These are phyloP conservation scores for Melanitta fusca DNA, from an alignment of 2,797 vertebrate genomes.

Conservation along the genomic window DNA sequence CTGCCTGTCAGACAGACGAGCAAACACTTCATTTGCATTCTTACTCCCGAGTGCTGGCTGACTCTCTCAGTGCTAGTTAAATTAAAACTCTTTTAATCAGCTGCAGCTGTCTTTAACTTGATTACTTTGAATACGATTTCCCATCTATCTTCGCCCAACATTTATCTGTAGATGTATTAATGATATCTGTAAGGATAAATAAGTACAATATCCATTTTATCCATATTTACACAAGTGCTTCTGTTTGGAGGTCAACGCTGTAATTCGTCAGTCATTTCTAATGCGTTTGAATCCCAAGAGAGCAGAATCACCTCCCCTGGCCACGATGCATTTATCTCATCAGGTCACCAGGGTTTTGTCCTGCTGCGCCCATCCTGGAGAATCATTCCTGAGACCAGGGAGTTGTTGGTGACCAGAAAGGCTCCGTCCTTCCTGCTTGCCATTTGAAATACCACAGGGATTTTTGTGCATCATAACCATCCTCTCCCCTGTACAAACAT, in stretches of 20 bases:
- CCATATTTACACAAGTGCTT: neutral
- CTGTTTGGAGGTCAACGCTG: neutral
- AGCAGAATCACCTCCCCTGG: neutral
- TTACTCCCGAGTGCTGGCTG: neutral
- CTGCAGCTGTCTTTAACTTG: neutral
- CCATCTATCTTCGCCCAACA: conserved; percentile 12
- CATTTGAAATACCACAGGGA: neutral
- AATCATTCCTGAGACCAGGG: neutral
- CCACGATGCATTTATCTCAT: neutral
- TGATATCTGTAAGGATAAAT: neutral
- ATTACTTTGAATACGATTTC: conserved; percentile 12
- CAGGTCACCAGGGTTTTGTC: neutral
- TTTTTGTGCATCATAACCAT: neutral
- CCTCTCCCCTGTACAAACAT: neutral
- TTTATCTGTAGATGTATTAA: conserved; percentile 13
- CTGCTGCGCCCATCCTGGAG: neutral
- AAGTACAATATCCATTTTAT: neutral
- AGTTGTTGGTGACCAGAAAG: neutral
- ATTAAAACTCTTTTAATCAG: conserved; percentile 39
- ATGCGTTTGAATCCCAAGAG: neutral
- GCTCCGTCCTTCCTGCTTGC: neutral
- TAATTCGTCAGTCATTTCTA: conserved; percentile 14
- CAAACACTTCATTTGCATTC: conserved; percentile 20
- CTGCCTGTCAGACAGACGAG: neutral
- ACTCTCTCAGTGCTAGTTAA: conserved; percentile 15